These are phyloP conservation scores for Thysanoteuthis rhombus DNA, from an alignment of 2,888 invertebrate species.

Conservation along the genomic window DNA sequence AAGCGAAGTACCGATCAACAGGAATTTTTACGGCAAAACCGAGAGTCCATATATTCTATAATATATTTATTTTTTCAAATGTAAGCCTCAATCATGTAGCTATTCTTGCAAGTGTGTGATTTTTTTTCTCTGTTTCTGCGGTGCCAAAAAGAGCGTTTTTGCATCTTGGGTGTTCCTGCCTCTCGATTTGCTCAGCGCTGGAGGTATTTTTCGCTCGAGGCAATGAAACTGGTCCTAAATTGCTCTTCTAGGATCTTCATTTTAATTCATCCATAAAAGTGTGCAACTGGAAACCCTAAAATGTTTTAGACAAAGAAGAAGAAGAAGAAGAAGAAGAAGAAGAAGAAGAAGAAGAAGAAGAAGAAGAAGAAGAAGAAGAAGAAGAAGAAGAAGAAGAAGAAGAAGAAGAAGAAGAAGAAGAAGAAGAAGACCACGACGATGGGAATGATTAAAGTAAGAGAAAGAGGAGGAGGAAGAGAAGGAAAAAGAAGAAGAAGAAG, in stretches of 20 bases:
- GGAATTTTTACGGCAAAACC: no score
- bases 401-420: no score
- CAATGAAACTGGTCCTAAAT: background rate
- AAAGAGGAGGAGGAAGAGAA: background rate
- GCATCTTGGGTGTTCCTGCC: constrained; percentile 12
- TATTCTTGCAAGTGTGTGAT: background rate
- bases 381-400: background rate
- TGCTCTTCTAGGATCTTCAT: background rate
- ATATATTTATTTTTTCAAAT: no score
- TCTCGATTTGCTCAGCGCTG: background rate
- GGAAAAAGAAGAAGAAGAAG: background rate
- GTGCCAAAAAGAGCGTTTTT: background rate
- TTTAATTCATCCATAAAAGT: background rate
- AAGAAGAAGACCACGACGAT: no score
- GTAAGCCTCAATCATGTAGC: background rate
- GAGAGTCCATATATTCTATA: no score
- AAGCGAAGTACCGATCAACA: no score
- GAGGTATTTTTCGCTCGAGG: background rate
- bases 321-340: background rate
- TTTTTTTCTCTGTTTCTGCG: background rate
- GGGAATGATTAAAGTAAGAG: no score
- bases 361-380: background rate
- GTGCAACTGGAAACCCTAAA: background rate
- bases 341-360: background rate
- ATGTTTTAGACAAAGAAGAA: no score